Evolutionary conservation across 2,113 vertebrate genomes (phyloP).

Genomic region (Paramormyrops kingsleyae): DNA sequence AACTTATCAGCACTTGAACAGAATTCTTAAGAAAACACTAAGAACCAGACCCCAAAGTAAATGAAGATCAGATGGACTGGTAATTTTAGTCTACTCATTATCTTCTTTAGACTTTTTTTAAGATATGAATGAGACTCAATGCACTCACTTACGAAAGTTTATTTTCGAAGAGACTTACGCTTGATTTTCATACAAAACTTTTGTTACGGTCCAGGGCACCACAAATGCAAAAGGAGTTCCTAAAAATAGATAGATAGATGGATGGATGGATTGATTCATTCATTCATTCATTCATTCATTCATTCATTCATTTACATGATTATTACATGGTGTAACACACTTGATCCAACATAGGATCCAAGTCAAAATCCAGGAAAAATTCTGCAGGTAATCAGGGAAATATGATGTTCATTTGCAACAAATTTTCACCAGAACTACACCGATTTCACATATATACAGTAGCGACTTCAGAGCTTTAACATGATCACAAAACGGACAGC

Average conservation of each 20-base stretch:
- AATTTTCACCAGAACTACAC: not conserved
- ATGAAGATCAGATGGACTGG: not conserved
- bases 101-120: not conserved
- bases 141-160: not conserved
- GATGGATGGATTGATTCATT: too few relatives aligned
- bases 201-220: conserved; percentile 73
- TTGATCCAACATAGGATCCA: not conserved
- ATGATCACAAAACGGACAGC: not conserved
- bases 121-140: not conserved
- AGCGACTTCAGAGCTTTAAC: not conserved
- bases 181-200: conserved; percentile 74
- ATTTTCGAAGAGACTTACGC: conserved; percentile 58
- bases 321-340: not conserved
- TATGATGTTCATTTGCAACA: not conserved
- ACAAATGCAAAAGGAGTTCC: conserved; percentile 81
- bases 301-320: too few relatives aligned
- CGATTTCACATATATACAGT: not conserved
- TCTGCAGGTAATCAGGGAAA: not conserved
- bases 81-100: not conserved
- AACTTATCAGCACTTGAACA: not conserved
- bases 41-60: not conserved
- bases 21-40: not conserved
- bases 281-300: too few relatives aligned
- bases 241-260: conserved; percentile 34
- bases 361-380: not conserved